Percentiles rank a stretch among this genome's conserved stretches.
Evolutionary conservation across 2,888 invertebrate species (phyloP).

Genomic region (Cheilosia pagana): DNA sequence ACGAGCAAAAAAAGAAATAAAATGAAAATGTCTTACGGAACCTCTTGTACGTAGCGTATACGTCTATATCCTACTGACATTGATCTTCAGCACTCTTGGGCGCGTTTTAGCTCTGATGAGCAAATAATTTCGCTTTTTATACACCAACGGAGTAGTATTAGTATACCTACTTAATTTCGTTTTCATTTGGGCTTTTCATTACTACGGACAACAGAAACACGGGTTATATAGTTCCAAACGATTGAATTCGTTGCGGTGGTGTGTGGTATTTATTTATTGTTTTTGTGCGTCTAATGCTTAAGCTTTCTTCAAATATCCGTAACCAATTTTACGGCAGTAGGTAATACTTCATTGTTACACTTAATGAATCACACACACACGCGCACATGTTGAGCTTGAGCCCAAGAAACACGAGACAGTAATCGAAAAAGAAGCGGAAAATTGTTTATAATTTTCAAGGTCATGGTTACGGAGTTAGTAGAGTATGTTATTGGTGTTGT

Average conservation of each 20-base stretch:
- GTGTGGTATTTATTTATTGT: constrained; percentile 6
- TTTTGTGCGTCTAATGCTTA: constrained; percentile 40
- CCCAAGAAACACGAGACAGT: constrained; percentile 19
- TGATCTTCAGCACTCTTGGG: constrained; percentile 61
- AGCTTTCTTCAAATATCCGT: constrained; percentile 72
- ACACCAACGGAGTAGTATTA: constrained; percentile 18
- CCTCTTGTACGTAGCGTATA: constrained; percentile 38
- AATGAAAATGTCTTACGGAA: constrained; percentile 49
- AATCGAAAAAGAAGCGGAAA: constrained; percentile 70
- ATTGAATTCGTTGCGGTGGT: constrained; percentile 63
- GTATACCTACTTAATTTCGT: constrained; percentile 62
- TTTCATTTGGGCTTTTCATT: constrained; percentile 59
- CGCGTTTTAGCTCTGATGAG: constrained; percentile 63
- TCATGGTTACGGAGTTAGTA: constrained; percentile 70
- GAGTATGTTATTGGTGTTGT: constrained; percentile 61
- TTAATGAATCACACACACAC: constrained; percentile 28
- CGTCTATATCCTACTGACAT: constrained; percentile 66
- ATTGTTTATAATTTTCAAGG: constrained; percentile 67
- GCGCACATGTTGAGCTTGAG: constrained; percentile 19
- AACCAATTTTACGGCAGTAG: constrained; percentile 48
- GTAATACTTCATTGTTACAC: constrained; percentile 47
- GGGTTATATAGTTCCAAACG: constrained; percentile 57
- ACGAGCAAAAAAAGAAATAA: constrained; percentile 23
- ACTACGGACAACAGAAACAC: constrained; percentile 25
- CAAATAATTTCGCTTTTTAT: constrained; percentile 72